Base-by-base conservation (phyloP, 2,888 invertebrate species). In the Isotomurus palustris region DNA sequence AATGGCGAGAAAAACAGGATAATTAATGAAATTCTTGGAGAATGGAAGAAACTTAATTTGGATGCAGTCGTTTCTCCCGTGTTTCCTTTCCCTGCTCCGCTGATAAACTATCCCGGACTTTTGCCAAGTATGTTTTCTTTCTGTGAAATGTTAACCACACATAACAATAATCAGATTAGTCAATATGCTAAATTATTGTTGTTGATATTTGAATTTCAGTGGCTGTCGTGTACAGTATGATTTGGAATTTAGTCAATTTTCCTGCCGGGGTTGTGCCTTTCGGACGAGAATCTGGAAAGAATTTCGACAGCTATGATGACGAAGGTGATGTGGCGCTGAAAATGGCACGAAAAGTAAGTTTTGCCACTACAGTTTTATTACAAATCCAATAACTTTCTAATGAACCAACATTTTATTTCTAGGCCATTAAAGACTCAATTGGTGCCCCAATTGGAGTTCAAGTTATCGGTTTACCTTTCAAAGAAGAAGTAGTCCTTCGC, bases 391-490 rank as follows among this genome's bases (percentile, higher is more conserved):
- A 41, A 24, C 3, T 56, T 56, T 35, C 24, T 32, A 12, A 25
- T 35, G 32, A n/a, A n/a, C n/a, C n/a, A n/a, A n/a, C n/a, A n/a
- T n/a, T n/a, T n/a, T n/a, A n/a, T 35, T 55, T 56, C 1, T 38
- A 68, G 68, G 66, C 58, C 19, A 59, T 58, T 6, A 65, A 62
- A 36, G 65, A 66, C 21, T 64, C 66, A 2, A 56, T 68, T 17
- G 66, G 67, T 14, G 60, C 67, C 4, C 69, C 69, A 10, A 67
- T 69, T 22, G 62, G 62, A 32, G 64, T 69, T 27, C 69, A 69
- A 56, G 60, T 66, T 2, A 58, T 66, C 1, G 49, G 52, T 1
- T 38, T 59, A 3, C 69, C 69, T 8, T 69, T 56, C 38, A 64
- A 67, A 48, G 69, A 69, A 40, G 69, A 69, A 59, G n/a, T 58